Base-by-base conservation (phyloP, 2,888 invertebrate genomes). In the Pachliopta kotzebuea region DNA sequence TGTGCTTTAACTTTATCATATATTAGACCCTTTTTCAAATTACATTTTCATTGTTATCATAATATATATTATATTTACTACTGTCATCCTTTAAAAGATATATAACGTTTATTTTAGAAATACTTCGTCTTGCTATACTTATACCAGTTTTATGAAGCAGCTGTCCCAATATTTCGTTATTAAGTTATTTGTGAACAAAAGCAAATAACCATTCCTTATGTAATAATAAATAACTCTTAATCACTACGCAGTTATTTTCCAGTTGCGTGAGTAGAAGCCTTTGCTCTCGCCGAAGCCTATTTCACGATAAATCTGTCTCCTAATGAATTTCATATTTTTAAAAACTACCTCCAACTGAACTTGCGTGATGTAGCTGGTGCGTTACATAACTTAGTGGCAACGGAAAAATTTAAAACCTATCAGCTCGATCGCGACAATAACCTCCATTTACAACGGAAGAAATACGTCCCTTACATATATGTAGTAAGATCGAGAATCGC, bases 321-420 rank as follows among this genome's bases (percentile, higher is more conserved):
- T 74, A 76, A 72, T 76, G 76, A 80, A 76, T 78, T 79, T 79
- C 76, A 78, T 78, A 77, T 72, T 74, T 74, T 45, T 71, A 72
- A 69, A 72, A 75, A 63, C 68, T 31, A 26, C 49, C 45, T 57
- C 45, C 56, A 31, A 29, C 56, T 54, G 61, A 58, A 69, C 66
- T 84, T 63, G 83, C 82, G 82, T 84, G 83, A 71, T 74, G 54
- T 58, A 31, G 62, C 67, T 67, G 66, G 73, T 79, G 80, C 78
- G 78, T 83, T 77, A 84, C 79, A 77, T 79, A 80, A 77, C 71
- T 63, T 63, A 60, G 72, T 50, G 73, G 75, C 70, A 75, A 74
- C 73, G 74, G 74, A 72, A 73, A 70, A 69, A 77, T 68, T 78
- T 76, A 77, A 79, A 77, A 79, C 77, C 70, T 78, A 70, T 65